These are phyloP conservation scores for Hexactinellida sp. DNA, from an alignment of 37 sponge, comb jelly and placozoan species.

Conservation along the genomic window DNA sequence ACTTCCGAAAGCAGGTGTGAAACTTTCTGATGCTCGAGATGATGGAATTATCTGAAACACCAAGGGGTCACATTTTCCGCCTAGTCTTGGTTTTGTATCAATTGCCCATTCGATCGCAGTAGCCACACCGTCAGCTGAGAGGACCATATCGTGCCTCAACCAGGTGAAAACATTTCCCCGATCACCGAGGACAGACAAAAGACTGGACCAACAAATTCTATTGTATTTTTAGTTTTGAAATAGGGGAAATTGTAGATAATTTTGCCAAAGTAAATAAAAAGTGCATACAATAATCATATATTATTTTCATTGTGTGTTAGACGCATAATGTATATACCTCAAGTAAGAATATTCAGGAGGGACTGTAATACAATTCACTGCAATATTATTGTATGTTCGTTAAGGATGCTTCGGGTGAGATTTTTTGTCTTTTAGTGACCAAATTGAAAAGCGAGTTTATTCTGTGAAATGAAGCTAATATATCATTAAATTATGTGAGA, in stretches of 20 bases:
- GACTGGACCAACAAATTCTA: neutral
- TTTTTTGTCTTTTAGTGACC: no score
- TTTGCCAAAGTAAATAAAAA: neutral
- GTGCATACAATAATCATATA: no score
- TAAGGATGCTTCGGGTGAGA: no score
- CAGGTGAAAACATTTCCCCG: neutral
- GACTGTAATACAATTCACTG: no score
- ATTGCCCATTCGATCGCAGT: neutral
- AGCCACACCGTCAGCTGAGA: conserved; percentile 2
- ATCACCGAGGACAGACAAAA: conserved; percentile 3
- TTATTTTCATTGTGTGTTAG: no score
- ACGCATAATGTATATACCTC: no score
- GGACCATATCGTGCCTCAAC: neutral
- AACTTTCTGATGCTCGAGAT: neutral
- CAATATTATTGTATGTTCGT: no score
- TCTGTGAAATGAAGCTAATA: no score
- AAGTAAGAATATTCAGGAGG: no score
- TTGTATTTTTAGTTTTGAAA: neutral
- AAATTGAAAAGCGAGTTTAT: no score
- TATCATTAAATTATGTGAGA: no score
- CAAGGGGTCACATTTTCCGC: conserved; percentile 10
- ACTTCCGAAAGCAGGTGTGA: neutral
- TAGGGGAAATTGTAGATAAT: neutral
- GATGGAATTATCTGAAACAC: neutral
- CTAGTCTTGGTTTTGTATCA: neutral